Evolutionary conservation across 2,888 invertebrate genomes (phyloP).

Genomic region (Trypoxylon attenuatum): DNA sequence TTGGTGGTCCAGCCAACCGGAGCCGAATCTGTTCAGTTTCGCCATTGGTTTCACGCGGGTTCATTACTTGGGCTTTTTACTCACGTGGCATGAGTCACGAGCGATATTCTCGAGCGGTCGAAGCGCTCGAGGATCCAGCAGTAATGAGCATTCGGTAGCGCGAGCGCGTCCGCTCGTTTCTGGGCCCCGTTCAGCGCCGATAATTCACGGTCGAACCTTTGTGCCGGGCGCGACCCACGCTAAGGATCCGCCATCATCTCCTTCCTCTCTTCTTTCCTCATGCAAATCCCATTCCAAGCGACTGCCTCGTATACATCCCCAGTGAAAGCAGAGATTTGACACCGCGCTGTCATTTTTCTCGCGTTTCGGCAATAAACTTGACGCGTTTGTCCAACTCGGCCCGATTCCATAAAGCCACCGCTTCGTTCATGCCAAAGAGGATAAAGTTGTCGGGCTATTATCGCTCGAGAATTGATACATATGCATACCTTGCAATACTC

Average conservation of each 20-base stretch:
- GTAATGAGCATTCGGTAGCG: conserved; percentile 48
- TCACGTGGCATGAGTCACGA: conserved; percentile 48
- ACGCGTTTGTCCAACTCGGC: no score
- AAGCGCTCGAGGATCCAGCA: no score
- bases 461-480: no score
- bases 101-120: conserved; percentile 13
- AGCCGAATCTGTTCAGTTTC: conserved; percentile 34
- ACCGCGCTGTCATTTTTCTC: conserved; percentile 34
- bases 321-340: conserved; percentile 43
- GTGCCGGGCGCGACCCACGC: neutral
- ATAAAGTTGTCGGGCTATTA: no score
- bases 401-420: no score
- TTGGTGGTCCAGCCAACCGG: conserved; percentile 32
- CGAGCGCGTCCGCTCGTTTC: conserved; percentile 22
- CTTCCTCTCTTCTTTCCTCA: neutral
- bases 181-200: conserved; percentile 35
- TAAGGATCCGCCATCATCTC: no score
- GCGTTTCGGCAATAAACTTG: conserved; percentile 34
- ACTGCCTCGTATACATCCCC: conserved; percentile 50
- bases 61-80: conserved; percentile 43
- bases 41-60: conserved; percentile 15
- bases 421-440: no score
- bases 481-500: no score
- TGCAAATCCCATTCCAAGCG: conserved; percentile 41
- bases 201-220: conserved; percentile 36